Evolutionary conservation across 2,797 vertebrate genomes (phyloP).

Genomic region (Enteromius trimaculatus): DNA sequence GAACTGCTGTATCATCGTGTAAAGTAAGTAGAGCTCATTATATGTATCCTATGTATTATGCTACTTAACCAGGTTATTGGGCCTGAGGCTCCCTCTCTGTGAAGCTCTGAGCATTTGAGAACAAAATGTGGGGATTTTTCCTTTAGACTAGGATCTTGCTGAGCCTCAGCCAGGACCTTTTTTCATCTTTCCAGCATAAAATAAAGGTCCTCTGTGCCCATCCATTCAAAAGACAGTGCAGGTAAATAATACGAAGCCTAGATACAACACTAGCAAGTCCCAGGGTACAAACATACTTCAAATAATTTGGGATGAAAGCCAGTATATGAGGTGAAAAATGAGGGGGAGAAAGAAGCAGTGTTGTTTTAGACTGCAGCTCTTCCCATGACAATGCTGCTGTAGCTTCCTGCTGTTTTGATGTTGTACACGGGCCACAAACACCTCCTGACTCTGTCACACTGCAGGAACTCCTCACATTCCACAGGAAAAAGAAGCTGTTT

Average conservation of each 20-base stretch:
- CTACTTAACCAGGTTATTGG: constrained; percentile 22
- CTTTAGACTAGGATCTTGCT: constrained; percentile 43
- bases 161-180: constrained; percentile 24
- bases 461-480: constrained; percentile 53
- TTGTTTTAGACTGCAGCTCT: constrained; percentile 54
- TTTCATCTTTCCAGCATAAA: constrained; percentile 57
- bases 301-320: constrained; percentile 65
- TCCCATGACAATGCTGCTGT: constrained; percentile 27
- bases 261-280: constrained; percentile 70
- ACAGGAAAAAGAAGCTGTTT: constrained; percentile 56
- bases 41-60: constrained; percentile 12
- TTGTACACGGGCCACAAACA: constrained; percentile 53
- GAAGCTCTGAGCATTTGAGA: constrained; percentile 6
- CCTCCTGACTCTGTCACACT: constrained; percentile 33
- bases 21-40: constrained; percentile 2
- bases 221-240: constrained; percentile 67
- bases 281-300: constrained; percentile 66
- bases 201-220: constrained; percentile 62
- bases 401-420: constrained; percentile 54
- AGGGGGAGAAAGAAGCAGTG: constrained; percentile 26
- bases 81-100: constrained; percentile 2
- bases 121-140: constrained; percentile 37
- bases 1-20: neutral
- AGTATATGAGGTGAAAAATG: constrained; percentile 49
- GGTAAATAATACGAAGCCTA: constrained; percentile 72